Conservation (phyloP, 2,797 vertebrate species). For the Gymnothorax reevesii region DNA sequence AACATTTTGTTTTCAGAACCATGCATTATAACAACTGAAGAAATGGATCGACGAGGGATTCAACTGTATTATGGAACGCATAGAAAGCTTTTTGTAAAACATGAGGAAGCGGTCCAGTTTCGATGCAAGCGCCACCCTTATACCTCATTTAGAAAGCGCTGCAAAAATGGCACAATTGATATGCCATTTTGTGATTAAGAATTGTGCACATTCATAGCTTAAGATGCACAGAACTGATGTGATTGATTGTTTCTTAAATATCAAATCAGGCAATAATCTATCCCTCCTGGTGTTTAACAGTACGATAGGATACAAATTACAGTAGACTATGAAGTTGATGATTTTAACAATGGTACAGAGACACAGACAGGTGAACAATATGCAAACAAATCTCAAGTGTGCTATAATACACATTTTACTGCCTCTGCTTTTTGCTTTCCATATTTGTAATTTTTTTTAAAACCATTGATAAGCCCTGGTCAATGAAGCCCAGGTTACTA, state of each 20-base stretch:
- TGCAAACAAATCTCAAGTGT: background rate
- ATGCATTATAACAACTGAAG: conserved; percentile 42
- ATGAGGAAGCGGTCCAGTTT: background rate
- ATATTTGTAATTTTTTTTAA: background rate
- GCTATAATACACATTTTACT: background rate
- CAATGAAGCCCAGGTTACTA: background rate
- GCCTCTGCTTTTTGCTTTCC: background rate
- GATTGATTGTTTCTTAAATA: background rate
- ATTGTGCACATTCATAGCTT: conserved; percentile 9
- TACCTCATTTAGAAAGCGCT: accelerated
- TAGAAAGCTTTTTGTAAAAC: accelerated
- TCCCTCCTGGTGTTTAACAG: background rate
- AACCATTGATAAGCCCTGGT: background rate
- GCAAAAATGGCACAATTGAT: conserved; percentile 32
- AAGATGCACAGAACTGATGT: background rate
- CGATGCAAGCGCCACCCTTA: accelerated
- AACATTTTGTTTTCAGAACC: conserved; percentile 48
- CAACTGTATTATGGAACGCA: accelerated
- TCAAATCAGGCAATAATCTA: too few species aligned
- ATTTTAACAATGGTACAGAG: background rate
- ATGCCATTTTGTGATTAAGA: conserved; percentile 46
- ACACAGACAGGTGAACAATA: background rate
- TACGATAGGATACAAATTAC: background rate
- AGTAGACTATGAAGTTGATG: background rate
- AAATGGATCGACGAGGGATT: conserved; percentile 39